Base-by-base conservation (phyloP, 2,888 invertebrate genomes). In the Sphinx pinastri region DNA sequence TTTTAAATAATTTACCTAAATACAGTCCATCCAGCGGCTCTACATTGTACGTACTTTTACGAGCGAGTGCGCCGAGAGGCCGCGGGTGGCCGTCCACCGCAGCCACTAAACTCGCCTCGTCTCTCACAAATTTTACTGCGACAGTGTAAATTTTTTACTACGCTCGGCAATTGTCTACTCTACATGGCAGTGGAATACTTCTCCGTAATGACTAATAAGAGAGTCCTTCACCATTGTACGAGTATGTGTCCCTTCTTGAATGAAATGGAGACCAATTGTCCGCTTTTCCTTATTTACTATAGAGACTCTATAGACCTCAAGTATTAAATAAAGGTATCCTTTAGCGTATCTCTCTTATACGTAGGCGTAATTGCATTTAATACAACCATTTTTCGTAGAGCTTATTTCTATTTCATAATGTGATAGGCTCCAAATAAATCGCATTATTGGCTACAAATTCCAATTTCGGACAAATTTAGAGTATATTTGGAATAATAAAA, bases 111-210 rank as follows among this genome's bases (percentile, higher is more conserved):
- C 63, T 58, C 58, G 3, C 25, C 60, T 63, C 47, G 7, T 13
- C 63, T 49, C 63, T 49, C 57, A 54, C 69, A 69, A 69, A 69
- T 69, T 69, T 69, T 63, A 63, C 69, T 47, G 47, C 69, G 69
- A 60, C 45, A 63, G 54, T n/a, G 52, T 69, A 69, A 69, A 63
- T 54, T 54, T 69, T 69, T 69, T 60, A 69, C 69, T 60, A 45
- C 59, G 45, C 52, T 63, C 47, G 63, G 63, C 49, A 16, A 63
- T 63, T 13, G 12, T 13, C 13, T 19, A 19, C 13, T 63, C 19
- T 63, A 49, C 47, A 45, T 60, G n/a, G 4, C 47, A 6, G 2
- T 13, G 13, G 11, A 0, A 38, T 14, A n/a, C 45, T 47, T 60
- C 45, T 10, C 11, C 12, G 45, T 60, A 47, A 16, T 60, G 55